Evolutionary conservation across 1,140 invertebrate genomes (phyloP).

Genomic region (Chrysomallon squamiferum): DNA sequence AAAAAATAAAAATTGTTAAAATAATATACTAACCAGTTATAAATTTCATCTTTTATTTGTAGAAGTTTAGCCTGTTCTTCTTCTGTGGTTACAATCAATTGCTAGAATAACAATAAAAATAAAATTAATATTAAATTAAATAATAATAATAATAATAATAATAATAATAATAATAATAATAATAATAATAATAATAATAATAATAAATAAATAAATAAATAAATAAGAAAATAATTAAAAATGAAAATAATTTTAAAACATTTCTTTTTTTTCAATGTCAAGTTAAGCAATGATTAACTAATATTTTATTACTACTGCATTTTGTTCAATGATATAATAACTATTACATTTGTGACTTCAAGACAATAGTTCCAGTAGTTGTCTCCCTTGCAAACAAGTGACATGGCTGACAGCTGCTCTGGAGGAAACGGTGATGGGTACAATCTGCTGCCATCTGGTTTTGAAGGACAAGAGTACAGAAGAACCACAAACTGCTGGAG

Average conservation of each 20-base stretch:
- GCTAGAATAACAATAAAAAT: constrained; percentile 10
- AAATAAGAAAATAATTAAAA: no score
- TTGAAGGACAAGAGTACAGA: constrained; percentile 45
- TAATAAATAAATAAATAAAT: no score
- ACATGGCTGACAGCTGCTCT: constrained; percentile 28
- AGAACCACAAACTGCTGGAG: constrained; percentile 46
- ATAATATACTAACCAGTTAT: constrained; percentile 3
- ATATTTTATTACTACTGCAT: no score
- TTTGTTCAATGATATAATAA: no score
- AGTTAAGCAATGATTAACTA: no score
- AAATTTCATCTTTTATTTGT: neutral
- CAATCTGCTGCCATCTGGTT: constrained; percentile 3
- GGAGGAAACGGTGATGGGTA: constrained; percentile 38
- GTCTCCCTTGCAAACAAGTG: constrained; percentile 39
- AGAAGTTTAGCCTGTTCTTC: constrained; percentile 15
- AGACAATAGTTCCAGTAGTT: constrained; percentile 16
- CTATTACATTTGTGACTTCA: neutral
- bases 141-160: no score
- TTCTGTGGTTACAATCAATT: constrained; percentile 11
- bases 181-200: no score
- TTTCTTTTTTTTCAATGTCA: no score
- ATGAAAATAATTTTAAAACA: no score
- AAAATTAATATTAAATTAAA: no score
- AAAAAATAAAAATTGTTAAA: no score
- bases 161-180: no score